Evolutionary conservation across 2,797 vertebrate genomes (phyloP), one percentile per base, ranked within the genome.

Genomic region (Lepus townsendii): DNA sequence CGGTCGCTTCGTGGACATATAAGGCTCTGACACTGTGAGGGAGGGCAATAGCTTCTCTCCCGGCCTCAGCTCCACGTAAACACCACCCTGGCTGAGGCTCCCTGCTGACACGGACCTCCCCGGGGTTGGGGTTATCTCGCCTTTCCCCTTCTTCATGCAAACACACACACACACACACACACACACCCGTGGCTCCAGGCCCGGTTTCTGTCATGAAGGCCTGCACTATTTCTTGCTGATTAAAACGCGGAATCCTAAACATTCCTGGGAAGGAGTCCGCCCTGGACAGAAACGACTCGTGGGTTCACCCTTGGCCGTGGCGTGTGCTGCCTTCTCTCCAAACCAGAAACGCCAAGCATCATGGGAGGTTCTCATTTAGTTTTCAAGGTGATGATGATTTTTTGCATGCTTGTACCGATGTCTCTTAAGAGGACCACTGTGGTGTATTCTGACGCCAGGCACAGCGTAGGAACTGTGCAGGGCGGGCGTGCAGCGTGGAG

Each of bases 1-100:
- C 63, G 86, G 79, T 57, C 83, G 91, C 57, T 92, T 75, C 57
- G 50, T 68, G 68, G 95, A 94, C 83, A 86, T 80, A 68, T 47
- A 95, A 95, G 88, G 47, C 47, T 88, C 13, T 83, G 50, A 93
- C 90, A 79, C 0, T 0, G 84, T 7, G 5, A 88, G 47, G 72
- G 30, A 62, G 47, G 72, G 63, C 95, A 93, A 84, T 38, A 22
- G 52, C 72, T 79, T 66, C 42, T 78, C 83, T 88, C 63, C 50
- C 32, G 62, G 30, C 10, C 19, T 11, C 92, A 77, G 38, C 52
- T 66, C 57, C 12, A 17, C 30, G 50, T 92, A 96, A 94, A 94
- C 92, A 93, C 32, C 76, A 22, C 90, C 77, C 60, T 47, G 75
- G 26, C 4, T 47, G 73, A 90, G 52, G 63, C n/a, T 91, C 69